phyloP scores from a whole-genome alignment of 2,888 invertebrate species.

The Ectemnius cavifrons region DNA sequence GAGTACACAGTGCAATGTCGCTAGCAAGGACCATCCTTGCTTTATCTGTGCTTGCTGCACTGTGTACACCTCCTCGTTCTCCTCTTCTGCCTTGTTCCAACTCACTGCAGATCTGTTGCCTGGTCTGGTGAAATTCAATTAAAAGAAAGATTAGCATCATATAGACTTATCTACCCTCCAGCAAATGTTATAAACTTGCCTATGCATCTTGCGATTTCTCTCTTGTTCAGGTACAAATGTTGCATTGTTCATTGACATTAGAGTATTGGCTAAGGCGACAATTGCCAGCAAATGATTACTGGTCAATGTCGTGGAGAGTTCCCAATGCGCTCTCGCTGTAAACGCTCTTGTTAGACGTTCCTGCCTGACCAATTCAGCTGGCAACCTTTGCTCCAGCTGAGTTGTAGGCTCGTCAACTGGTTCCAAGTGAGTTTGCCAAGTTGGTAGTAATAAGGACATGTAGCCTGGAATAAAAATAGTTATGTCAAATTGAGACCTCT shows the following conservation, averaged over 20 bases:
- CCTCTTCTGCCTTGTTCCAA: constrained; percentile 88
- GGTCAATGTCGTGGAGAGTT: constrained; percentile 95
- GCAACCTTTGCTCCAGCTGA: constrained; percentile 81
- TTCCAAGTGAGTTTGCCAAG: constrained; percentile 85
- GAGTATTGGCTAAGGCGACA: constrained; percentile 96
- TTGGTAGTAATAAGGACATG: constrained; percentile 95
- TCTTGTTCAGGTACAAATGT: constrained; percentile 95
- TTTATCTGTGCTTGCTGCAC: constrained; percentile 96
- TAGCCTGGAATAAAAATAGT: constrained; percentile 80
- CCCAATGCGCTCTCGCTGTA: constrained; percentile 95
- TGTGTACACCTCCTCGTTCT: constrained; percentile 89
- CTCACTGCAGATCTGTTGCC: constrained; percentile 82
- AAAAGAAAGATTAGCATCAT: not conserved
- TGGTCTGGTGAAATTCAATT: constrained; percentile 77
- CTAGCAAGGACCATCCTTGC: constrained; percentile 97
- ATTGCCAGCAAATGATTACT: constrained; percentile 97
- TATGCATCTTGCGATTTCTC: constrained; percentile 86
- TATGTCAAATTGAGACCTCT: not conserved
- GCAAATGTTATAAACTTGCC: constrained; percentile 75
- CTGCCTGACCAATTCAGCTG: constrained; percentile 85
- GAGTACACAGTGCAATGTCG: constrained; percentile 96
- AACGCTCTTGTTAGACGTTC: constrained; percentile 90
- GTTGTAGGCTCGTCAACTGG: constrained; percentile 72
- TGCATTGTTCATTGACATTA: constrained; percentile 98
- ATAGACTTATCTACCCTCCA: too few species aligned